Evolutionary conservation across 2,113 vertebrate genomes (phyloP).

Genomic region (Dicentrarchus labrax): DNA sequence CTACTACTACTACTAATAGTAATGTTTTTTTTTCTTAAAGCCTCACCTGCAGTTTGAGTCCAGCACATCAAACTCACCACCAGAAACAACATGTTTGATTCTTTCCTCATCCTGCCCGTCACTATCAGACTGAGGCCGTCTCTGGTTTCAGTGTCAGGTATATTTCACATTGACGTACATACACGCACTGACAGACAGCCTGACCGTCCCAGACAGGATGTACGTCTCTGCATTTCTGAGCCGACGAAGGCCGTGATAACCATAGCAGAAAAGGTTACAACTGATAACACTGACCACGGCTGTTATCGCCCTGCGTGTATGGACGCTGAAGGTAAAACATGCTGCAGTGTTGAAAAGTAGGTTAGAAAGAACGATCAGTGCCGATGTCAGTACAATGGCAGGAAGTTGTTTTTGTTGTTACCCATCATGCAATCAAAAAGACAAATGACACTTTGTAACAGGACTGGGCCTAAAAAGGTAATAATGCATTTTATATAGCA

Average conservation of each 20-base stretch:
- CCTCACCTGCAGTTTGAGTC: conserved; percentile 43
- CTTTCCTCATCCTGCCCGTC: background rate
- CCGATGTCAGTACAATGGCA: background rate
- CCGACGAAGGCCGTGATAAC: conserved; percentile 15
- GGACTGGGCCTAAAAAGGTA: background rate
- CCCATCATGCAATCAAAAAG: background rate
- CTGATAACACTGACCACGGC: conserved; percentile 20
- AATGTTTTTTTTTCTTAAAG: background rate
- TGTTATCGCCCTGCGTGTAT: background rate
- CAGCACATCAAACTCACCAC: conserved; percentile 37
- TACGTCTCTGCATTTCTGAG: background rate
- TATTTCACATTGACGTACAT: background rate
- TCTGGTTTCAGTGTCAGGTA: background rate
- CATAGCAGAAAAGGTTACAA: background rate
- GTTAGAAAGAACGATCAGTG: background rate
- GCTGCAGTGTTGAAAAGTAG: background rate
- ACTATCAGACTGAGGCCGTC: background rate
- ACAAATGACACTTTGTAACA: background rate
- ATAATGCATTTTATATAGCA: background rate
- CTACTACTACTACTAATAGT: background rate
- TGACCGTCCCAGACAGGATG: conserved; percentile 33
- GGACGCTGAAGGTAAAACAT: background rate
- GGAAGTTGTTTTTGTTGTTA: background rate
- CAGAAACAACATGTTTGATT: conserved; percentile 30
- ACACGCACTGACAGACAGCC: background rate